Evolutionary conservation across 2,888 invertebrate genomes (phyloP), one percentile per base, ranked within the genome.

Genomic region (Spisula solida): DNA sequence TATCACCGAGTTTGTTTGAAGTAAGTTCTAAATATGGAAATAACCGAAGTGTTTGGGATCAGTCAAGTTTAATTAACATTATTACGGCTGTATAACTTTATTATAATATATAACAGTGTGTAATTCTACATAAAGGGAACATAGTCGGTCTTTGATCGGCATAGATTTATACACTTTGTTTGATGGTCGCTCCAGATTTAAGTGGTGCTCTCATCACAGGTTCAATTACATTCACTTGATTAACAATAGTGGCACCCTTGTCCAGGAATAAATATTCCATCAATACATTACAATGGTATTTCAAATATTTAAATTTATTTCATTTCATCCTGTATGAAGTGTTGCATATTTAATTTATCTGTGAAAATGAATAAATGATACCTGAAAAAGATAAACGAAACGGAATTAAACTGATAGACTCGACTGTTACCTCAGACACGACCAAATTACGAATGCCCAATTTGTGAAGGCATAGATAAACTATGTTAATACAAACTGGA

Each of bases 21-120:
- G 25, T 66, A n/a, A 66, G 25, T 66, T 66, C 60, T 66, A 66
- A 25, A 66, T 66, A 25, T 66, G 60, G 60, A 25, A 66, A 66
- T 8, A 66, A 25, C 25, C 8, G 25, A 1, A 66, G 60, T n/a
- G 10, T 66, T 66, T 25, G 20, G 8, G 60, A 60, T 25, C 60
- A n/a, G 25, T 66, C 25, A 25, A 20, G n/a, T 25, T n/a, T 66
- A 66, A 66, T 25, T 66, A 66, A 25, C 60, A 12, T 25, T 20
- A 25, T 25, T 25, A 25, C 60, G 60, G 20, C 2, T n/a, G 18
- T n/a, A 25, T 2, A 8, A n/a, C 6, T 25, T 0, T 25, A 66
- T 66, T 25, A n/a, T 41, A 25, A 25, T 66, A 25, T 66, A 66
- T 66, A 25, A 66, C 25, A 66, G 25, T n/a, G n/a, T 25, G 60